phyloP scores from a whole-genome alignment of 2,888 invertebrate species.

The Drosophila borealis region DNA sequence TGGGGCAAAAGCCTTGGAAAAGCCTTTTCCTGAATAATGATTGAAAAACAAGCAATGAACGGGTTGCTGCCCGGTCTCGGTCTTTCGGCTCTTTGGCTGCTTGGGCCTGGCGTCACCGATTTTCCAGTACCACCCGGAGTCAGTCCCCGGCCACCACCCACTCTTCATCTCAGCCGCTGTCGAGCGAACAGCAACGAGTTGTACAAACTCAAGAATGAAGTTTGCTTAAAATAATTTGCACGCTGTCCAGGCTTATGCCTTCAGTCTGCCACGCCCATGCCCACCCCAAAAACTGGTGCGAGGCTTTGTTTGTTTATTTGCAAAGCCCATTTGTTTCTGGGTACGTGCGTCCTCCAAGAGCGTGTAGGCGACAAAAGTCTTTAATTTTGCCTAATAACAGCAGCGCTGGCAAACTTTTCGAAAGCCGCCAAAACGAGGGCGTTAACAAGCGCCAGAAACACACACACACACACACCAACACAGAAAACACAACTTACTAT shows the following conservation, averaged over 20 bases:
- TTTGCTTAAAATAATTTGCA: slow-evolving; percentile 78
- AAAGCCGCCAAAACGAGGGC: slow-evolving; percentile 77
- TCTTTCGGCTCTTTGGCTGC: slow-evolving; percentile 13
- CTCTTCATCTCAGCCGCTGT: slow-evolving; percentile 21
- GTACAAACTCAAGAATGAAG: slow-evolving; percentile 77
- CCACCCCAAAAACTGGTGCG: slow-evolving; percentile 16
- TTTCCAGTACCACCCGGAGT: neutral
- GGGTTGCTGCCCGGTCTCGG: slow-evolving; percentile 21
- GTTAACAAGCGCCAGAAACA: slow-evolving; percentile 78
- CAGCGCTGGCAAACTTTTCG: slow-evolving; percentile 65
- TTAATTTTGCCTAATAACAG: slow-evolving; percentile 77
- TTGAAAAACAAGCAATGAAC: slow-evolving; percentile 78
- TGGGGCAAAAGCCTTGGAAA: slow-evolving; percentile 67
- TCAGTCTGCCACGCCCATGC: slow-evolving; percentile 1
- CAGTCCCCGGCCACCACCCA: neutral
- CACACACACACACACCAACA: slow-evolving; percentile 31
- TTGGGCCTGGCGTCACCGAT: slow-evolving; percentile 13
- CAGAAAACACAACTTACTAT: slow-evolving; percentile 59
- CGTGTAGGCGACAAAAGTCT: slow-evolving; percentile 74
- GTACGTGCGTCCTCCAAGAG: slow-evolving; percentile 42
- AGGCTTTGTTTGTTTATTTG: slow-evolving; percentile 76
- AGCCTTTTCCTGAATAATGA: slow-evolving; percentile 80
- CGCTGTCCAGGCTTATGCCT: slow-evolving; percentile 70
- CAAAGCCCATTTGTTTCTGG: slow-evolving; percentile 77
- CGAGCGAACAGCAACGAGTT: slow-evolving; percentile 62